A percentile compares a stretch with the other conserved stretches of the same genome.
phyloP scores from a whole-genome alignment of 2,888 invertebrate genomes.

The Drosophila tanythrix region DNA sequence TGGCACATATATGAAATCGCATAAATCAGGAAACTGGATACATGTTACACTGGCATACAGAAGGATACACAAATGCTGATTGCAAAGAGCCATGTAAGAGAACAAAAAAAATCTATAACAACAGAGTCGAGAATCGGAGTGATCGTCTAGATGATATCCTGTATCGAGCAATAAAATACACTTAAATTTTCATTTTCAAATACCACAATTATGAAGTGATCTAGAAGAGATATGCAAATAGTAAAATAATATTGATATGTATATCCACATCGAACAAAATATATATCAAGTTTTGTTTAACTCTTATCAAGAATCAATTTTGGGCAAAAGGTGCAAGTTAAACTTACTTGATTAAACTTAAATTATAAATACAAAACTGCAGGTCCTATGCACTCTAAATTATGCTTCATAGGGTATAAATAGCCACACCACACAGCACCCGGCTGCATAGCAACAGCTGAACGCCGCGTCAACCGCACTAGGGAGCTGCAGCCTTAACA shows the following conservation, averaged over 20 bases:
- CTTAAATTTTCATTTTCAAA: not conserved
- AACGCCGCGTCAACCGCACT: slow-evolving; percentile 27
- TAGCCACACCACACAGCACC: slow-evolving; percentile 15
- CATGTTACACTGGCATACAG: slow-evolving; percentile 42
- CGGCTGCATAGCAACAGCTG: slow-evolving; percentile 40
- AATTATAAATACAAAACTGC: not conserved
- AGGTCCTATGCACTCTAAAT: not conserved
- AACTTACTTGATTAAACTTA: not conserved
- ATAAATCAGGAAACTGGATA: slow-evolving; percentile 69
- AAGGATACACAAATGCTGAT: slow-evolving; percentile 52
- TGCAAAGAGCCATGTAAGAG: slow-evolving; percentile 30
- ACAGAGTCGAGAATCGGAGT: not conserved
- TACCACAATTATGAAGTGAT: not conserved
- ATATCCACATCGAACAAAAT: not conserved
- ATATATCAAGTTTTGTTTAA: not conserved
- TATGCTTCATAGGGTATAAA: not conserved
- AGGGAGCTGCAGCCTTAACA: slow-evolving; percentile 4
- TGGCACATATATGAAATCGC: slow-evolving; percentile 66
- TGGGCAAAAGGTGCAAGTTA: not conserved
- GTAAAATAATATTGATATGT: not conserved
- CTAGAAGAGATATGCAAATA: not conserved
- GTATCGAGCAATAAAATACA: not conserved
- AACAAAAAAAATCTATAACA: slow-evolving; percentile 9
- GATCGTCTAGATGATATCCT: not conserved
- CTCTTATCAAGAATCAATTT: not conserved